Conservation (phyloP, 2,888 invertebrate genomes). For the Mesoligia furuncula region DNA sequence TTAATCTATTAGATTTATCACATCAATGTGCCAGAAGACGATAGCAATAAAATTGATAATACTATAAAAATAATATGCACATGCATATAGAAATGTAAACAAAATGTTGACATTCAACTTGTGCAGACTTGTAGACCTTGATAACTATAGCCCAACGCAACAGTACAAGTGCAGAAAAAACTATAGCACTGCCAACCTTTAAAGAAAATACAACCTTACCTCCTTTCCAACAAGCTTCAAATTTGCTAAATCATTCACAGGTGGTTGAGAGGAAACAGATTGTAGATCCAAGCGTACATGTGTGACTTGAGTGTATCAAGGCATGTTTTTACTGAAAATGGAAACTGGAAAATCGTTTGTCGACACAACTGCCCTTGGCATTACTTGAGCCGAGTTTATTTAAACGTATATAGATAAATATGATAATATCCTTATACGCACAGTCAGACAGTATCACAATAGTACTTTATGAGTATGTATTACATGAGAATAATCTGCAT, state of each 20-base stretch:
- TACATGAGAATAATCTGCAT: conserved; percentile 10
- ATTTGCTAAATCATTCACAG: conserved; percentile 37
- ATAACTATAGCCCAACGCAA: conserved; percentile 78
- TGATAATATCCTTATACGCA: conserved; percentile 36
- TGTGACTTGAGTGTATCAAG: conserved; percentile 75
- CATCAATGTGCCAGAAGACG: conserved; percentile 40
- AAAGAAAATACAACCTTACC: conserved; percentile 66
- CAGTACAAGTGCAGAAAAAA: conserved; percentile 63
- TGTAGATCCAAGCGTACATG: conserved; percentile 61
- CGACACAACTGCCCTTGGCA: conserved; percentile 82
- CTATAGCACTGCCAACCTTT: conserved; percentile 52
- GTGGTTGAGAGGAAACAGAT: conserved; percentile 57
- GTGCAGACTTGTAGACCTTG: conserved; percentile 85
- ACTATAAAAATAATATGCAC: conserved; percentile 49
- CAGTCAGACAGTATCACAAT: conserved; percentile 21
- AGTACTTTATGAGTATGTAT: background rate
- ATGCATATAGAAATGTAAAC: conserved; percentile 80
- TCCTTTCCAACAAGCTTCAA: conserved; percentile 36
- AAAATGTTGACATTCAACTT: conserved; percentile 88
- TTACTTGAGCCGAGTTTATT: conserved; percentile 76
- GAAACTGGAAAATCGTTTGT: conserved; percentile 87
- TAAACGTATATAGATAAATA: conserved; percentile 53
- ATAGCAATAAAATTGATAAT: conserved; percentile 56
- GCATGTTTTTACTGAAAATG: conserved; percentile 89
- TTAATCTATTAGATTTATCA: conserved; percentile 50